Evolutionary conservation across 2,888 invertebrate species (phyloP).

Genomic region (Corbicula japonica): DNA sequence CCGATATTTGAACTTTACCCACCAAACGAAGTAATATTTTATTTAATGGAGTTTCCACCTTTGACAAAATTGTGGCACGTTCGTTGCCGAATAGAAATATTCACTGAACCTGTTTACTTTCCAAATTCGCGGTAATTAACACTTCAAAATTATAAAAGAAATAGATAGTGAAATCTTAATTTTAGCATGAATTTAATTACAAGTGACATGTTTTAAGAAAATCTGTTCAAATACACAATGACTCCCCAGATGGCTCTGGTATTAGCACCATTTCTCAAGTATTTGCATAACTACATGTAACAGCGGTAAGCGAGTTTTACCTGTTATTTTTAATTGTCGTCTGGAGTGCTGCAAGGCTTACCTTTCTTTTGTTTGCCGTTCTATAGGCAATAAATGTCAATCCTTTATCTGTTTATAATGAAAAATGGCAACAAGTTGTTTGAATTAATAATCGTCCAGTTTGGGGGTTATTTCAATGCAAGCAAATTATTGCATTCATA

Average conservation of each 20-base stretch:
- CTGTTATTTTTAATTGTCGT: constrained; percentile 18
- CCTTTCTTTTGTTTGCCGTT: constrained; percentile 6
- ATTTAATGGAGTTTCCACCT: no score
- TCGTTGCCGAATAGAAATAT: constrained; percentile 20
- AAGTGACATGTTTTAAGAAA: constrained; percentile 47
- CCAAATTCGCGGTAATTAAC: constrained; percentile 34
- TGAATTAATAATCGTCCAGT: constrained; percentile 16
- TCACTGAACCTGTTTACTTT: constrained; percentile 43
- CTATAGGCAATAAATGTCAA: constrained; percentile 23
- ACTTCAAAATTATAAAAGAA: constrained; percentile 18
- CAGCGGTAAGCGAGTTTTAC: constrained; percentile 26
- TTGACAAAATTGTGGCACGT: no score
- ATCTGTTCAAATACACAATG: constrained; percentile 21
- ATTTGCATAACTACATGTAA: constrained; percentile 28
- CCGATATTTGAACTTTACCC: no score
- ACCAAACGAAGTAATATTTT: no score
- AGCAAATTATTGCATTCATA: no score
- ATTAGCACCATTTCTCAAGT: constrained; percentile 21
- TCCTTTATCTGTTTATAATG: background rate
- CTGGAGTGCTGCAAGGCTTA: constrained; percentile 15
- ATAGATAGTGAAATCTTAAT: constrained; percentile 23
- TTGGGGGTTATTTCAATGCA: no score
- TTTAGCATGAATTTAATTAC: constrained; percentile 61
- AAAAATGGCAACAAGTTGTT: constrained; percentile 31
- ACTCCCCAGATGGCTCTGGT: constrained; percentile 35